phyloP scores from a whole-genome alignment of 2,113 vertebrate species.

The Toxotes chatareus region DNA sequence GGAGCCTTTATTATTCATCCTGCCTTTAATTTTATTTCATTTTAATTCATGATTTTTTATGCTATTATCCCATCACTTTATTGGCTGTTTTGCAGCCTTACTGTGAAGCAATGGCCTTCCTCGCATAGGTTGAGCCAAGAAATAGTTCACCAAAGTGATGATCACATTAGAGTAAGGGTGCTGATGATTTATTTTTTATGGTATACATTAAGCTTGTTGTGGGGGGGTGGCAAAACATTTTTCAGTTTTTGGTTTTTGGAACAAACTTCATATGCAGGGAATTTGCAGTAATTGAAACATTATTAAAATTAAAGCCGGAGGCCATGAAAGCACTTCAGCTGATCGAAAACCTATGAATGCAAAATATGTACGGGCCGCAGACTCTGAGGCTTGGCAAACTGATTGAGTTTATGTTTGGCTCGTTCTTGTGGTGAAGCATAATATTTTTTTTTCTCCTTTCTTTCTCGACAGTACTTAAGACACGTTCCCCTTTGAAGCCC shows the following conservation, averaged over 20 bases:
- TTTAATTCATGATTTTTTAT: constrained; percentile 46
- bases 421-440: constrained; percentile 18
- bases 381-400: constrained; percentile 10
- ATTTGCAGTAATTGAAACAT: constrained; percentile 34
- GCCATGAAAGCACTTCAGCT: constrained; percentile 48
- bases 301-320: constrained; percentile 53
- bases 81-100: constrained; percentile 26
- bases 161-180: constrained; percentile 40
- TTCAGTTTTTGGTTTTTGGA: constrained; percentile 30
- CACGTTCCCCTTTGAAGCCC: constrained; percentile 46
- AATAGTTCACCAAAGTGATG: constrained; percentile 41
- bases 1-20: constrained; percentile 21
- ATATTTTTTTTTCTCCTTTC: constrained; percentile 33
- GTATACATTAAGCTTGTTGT: constrained; percentile 8
- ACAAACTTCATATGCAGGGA: constrained; percentile 32
- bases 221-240: constrained; percentile 15
- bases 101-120: constrained; percentile 41
- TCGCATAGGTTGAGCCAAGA: constrained; percentile 25
- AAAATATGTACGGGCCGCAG: constrained; percentile 18
- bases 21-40: constrained; percentile 34
- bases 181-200: constrained; percentile 36
- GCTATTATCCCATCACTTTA: constrained; percentile 39
- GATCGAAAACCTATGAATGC: constrained; percentile 47
- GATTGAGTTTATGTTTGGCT: constrained; percentile 52
- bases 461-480: constrained; percentile 48